Evolutionary conservation across 2,888 invertebrate species (phyloP).

Genomic region (Meta bourneti): DNA sequence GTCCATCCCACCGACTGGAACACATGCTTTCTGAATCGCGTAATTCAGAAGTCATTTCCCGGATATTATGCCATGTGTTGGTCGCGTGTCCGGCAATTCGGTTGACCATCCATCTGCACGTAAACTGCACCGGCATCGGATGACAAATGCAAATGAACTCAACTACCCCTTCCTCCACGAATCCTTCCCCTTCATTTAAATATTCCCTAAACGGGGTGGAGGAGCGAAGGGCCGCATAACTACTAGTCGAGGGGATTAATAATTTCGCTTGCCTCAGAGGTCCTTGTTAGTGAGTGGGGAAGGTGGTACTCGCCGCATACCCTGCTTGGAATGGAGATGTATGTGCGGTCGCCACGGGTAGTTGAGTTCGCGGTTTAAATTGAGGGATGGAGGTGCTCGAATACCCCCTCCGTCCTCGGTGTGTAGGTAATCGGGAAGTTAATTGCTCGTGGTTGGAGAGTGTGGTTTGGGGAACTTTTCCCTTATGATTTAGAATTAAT

Average conservation of each 20-base stretch:
- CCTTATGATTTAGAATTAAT: too few relatives aligned
- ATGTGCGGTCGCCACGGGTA: not conserved
- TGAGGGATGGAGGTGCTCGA: too few relatives aligned
- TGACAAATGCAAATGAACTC: constrained; percentile 55
- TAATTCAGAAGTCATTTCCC: constrained; percentile 30
- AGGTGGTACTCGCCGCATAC: not conserved
- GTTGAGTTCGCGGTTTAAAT: not conserved
- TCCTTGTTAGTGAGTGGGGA: not conserved
- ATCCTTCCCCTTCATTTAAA: constrained; percentile 40
- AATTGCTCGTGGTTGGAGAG: too few relatives aligned
- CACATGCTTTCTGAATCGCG: constrained; percentile 9
- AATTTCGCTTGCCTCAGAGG: constrained; percentile 30
- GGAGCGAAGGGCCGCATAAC: not conserved
- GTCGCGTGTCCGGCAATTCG: not conserved
- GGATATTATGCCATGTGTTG: constrained; percentile 5
- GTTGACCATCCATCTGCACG: constrained; percentile 7
- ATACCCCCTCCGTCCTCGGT: too few relatives aligned
- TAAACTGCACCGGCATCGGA: not conserved
- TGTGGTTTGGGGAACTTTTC: too few relatives aligned
- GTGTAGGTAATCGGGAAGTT: too few relatives aligned
- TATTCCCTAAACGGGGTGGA: constrained; percentile 33
- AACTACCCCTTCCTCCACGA: not conserved
- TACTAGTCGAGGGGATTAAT: constrained; percentile 21
- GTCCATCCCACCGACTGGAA: not conserved
- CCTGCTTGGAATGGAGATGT: constrained; percentile 5